These are phyloP conservation scores for Prietella phreatophila DNA, from an alignment of 2,113 vertebrate species.

Conservation along the genomic window DNA sequence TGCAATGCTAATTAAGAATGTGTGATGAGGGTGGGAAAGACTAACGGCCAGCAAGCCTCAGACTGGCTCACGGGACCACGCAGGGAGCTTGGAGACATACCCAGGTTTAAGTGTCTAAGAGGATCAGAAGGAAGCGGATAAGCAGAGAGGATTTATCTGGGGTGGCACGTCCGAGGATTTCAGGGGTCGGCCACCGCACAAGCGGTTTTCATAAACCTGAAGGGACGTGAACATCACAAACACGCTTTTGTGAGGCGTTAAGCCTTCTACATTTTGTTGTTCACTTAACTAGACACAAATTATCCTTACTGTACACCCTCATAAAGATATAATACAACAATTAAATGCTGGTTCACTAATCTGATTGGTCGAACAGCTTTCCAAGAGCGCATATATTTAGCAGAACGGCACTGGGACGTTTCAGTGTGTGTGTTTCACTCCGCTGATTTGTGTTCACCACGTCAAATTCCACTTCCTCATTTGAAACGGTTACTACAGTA, in stretches of 20 bases:
- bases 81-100: conserved; percentile 7
- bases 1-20: conserved; percentile 16
- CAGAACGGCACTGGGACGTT: no score
- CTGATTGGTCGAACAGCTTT: not conserved
- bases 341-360: not conserved
- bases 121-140: conserved; percentile 31
- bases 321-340: not conserved
- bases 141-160: conserved; percentile 23
- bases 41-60: conserved; percentile 14
- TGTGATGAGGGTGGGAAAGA: conserved; percentile 29
- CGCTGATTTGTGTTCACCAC: no score
- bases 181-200: not conserved
- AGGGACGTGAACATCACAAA: no score
- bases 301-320: not conserved
- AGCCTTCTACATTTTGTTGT: not conserved
- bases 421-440: no score
- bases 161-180: not conserved
- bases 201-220: not conserved
- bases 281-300: not conserved
- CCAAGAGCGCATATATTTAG: not conserved
- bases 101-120: conserved; percentile 36
- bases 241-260: not conserved
- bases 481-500: not conserved
- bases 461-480: not conserved
- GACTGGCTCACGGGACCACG: not conserved